These are phyloP conservation scores for Napeogenes inachia DNA, from an alignment of 2,888 invertebrate genomes.

Conservation along the genomic window DNA sequence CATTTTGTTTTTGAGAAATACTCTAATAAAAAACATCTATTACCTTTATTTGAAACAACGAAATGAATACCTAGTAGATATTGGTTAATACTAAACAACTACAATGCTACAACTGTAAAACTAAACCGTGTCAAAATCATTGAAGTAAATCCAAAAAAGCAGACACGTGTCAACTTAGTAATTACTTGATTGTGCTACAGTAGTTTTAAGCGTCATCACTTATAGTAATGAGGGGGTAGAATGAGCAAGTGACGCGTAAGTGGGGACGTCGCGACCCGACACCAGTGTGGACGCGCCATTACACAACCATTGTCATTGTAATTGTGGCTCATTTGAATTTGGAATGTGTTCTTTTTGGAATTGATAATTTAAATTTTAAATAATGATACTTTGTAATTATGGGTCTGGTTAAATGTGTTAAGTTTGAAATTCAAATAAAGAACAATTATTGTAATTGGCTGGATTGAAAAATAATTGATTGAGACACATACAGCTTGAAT, in stretches of 20 bases:
- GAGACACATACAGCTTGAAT: no score
- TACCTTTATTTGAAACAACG: no score
- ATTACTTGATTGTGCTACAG: conserved; percentile 73
- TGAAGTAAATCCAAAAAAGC: conserved; percentile 18
- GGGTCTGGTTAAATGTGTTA: no score
- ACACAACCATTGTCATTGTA: conserved; percentile 57
- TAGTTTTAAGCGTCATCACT: conserved; percentile 74
- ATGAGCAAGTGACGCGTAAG: conserved; percentile 62
- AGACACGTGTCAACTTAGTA: conserved; percentile 60
- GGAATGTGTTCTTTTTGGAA: conserved; percentile 30
- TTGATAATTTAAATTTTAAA: background rate
- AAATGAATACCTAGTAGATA: no score
- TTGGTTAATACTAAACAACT: no score
- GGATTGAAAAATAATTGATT: no score
- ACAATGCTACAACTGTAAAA: no score
- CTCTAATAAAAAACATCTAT: no score
- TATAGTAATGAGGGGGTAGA: conserved; percentile 68
- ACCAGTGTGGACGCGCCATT: conserved; percentile 60
- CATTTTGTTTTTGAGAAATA: no score
- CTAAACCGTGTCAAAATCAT: no score
- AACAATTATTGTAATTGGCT: no score
- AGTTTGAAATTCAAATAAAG: no score
- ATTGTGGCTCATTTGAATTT: conserved; percentile 58
- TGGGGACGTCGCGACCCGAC: conserved; percentile 60
- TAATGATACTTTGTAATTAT: conserved; percentile 1